Conservation (phyloP, 1,140 invertebrate species). For the Drosophila hydei region DNA sequence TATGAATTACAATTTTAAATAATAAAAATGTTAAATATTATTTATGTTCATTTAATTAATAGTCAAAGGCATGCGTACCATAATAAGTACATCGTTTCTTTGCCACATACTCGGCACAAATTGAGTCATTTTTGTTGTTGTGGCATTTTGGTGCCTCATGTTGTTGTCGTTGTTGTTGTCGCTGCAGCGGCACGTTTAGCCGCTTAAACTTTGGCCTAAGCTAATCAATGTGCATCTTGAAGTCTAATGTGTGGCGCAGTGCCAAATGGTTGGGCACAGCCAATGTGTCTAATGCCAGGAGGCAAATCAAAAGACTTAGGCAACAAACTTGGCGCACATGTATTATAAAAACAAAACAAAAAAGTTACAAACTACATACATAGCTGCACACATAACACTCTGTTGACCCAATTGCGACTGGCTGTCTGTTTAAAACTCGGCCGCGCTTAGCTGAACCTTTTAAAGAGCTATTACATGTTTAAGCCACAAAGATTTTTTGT, state of each 20-base stretch:
- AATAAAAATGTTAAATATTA: constrained; percentile 19
- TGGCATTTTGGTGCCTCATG: constrained; percentile 26
- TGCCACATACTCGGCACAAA: constrained; percentile 36
- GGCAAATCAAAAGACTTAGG: constrained; percentile 59
- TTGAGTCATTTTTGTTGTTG: constrained; percentile 56
- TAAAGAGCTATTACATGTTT: constrained; percentile 80
- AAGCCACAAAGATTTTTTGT: constrained; percentile 54
- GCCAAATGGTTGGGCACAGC: constrained; percentile 29
- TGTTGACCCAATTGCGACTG: constrained; percentile 68
- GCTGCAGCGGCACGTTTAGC: constrained; percentile 65
- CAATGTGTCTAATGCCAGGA: constrained; percentile 46
- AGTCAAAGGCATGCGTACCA: constrained; percentile 32
- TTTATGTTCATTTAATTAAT: constrained; percentile 51
- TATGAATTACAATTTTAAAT: constrained; percentile 28
- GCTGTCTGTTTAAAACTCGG: constrained; percentile 44
- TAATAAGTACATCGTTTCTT: constrained; percentile 18
- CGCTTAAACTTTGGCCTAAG: constrained; percentile 72
- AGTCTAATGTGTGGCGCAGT: constrained; percentile 63
- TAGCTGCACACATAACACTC: constrained; percentile 75
- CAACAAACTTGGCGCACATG: constrained; percentile 67
- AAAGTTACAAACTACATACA: no score
- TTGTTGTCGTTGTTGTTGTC: constrained; percentile 6
- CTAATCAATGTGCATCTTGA: constrained; percentile 75
- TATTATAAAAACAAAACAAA: constrained; percentile 40
- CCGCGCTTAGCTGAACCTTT: constrained; percentile 73